These are phyloP conservation scores for Trisateles emortualis DNA, from an alignment of 2,888 invertebrate genomes.

Conservation along the genomic window DNA sequence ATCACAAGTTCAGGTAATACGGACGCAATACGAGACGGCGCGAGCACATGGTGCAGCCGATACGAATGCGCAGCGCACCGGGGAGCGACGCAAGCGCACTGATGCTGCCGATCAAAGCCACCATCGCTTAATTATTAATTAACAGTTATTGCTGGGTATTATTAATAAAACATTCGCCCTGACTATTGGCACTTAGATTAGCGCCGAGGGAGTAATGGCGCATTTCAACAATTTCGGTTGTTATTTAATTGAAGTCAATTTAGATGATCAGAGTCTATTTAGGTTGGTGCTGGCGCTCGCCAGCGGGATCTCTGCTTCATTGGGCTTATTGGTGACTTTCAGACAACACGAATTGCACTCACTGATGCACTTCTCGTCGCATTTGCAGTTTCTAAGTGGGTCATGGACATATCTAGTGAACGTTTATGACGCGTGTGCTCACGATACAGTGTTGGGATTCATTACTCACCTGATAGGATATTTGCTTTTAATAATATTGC, in stretches of 20 bases:
- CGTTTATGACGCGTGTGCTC: constrained; percentile 26
- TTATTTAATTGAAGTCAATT: constrained; percentile 88
- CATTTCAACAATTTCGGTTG: constrained; percentile 88
- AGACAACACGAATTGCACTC: constrained; percentile 86
- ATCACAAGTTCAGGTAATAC: neutral
- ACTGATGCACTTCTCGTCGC: constrained; percentile 82
- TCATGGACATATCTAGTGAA: constrained; percentile 46
- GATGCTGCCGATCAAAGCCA: constrained; percentile 65
- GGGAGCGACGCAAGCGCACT: constrained; percentile 61
- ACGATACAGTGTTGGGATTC: constrained; percentile 30
- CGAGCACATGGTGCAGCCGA: constrained; percentile 11
- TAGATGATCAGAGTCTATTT: constrained; percentile 88
- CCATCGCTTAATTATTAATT: constrained; percentile 84
- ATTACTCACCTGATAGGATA: constrained; percentile 10
- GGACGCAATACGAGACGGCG: neutral
- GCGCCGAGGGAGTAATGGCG: constrained; percentile 86
- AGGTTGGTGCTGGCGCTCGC: constrained; percentile 86
- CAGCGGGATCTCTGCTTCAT: constrained; percentile 86
- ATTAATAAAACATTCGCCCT: constrained; percentile 86
- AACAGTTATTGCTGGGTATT: constrained; percentile 81
- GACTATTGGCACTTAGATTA: constrained; percentile 87
- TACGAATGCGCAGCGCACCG: constrained; percentile 38
- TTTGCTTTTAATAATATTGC: constrained; percentile 13
- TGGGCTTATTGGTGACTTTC: constrained; percentile 87
- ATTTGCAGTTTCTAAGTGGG: constrained; percentile 70